Base-by-base conservation (phyloP, 2,888 invertebrate genomes). In the Halocaridina rubra region DNA sequence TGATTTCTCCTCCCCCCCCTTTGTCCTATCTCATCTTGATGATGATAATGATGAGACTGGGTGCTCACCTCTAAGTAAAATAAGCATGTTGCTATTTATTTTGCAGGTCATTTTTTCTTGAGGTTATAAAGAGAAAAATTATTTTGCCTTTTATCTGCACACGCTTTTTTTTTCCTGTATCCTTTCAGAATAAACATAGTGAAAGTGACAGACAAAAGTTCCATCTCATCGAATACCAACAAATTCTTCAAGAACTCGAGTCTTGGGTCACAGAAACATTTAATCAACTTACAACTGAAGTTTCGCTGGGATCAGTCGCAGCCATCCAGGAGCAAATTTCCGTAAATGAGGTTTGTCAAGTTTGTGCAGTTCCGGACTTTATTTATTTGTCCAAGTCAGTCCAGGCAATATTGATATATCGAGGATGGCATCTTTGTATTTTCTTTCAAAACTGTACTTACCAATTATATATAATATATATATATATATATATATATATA, bases 201-300 rank as follows among this genome's bases (percentile, higher is more conserved):
- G 84, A 80, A 33, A 69, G 69, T 19, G 88, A 88, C 33, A 76
- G 84, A 53, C 86, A 88, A 61, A 85, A 85, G 67, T 78, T 88
- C 22, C 86, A 88, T 59, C 81, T 88, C 57, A 80, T 86, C 3
- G 88, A 88, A 39, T 88, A 88, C 64, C 88, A 88, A 57, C 84
- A 79, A 16, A 46, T 88, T 10, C 86, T 88, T 16, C 88, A 86
- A 53, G 88, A 88, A 71, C 77, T 88, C 33, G 88, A 88, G 57
- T 86, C 86, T 67, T 88, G 88, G 88, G 84, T 86, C 19, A 84
- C 86, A 2, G 88, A 82, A 53, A 88, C 88, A n/a, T 88, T 74
- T 71, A 33, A 76, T n/a, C 84, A 88, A 29, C 71, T 88, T 74
- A 84, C 77, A 10, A 46, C 81, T 5, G 86, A 88, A 16, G 74